Percentiles rank a stretch among this genome's conserved stretches.
Conservation (phyloP, 2,888 invertebrate genomes). For the Lepidocyrtinus sp. region DNA sequence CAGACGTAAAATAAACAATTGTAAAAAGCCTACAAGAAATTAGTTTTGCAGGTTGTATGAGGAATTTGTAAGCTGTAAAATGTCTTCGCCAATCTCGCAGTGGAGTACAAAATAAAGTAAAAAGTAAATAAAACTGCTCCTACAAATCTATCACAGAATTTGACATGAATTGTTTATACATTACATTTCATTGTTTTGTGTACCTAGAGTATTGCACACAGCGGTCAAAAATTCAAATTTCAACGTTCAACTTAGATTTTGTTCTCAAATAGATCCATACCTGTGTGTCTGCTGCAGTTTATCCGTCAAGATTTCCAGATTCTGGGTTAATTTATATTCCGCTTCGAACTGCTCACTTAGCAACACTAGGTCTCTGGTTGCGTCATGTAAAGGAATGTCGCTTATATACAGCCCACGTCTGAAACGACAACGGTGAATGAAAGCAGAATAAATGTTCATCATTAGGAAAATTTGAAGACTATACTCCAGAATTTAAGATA, state of each 20-base stretch:
- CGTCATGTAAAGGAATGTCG: conserved; percentile 96
- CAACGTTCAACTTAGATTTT: no score
- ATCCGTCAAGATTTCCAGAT: conserved; percentile 93
- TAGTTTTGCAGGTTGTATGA: no score
- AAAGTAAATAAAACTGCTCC: no score
- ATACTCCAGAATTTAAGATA: background rate
- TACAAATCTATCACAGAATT: no score
- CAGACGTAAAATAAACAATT: background rate
- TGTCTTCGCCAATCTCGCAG: no score
- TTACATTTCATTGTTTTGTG: no score
- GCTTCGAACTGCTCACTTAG: conserved; percentile 98
- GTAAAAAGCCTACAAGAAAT: background rate
- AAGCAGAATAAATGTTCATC: background rate
- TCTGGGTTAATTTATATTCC: conserved; percentile 94
- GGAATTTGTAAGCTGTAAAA: no score
- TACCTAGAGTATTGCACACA: no score
- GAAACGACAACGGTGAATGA: conserved; percentile 70
- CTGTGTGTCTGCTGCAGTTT: conserved; percentile 93
- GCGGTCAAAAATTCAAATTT: no score
- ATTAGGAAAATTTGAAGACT: background rate
- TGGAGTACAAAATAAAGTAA: no score
- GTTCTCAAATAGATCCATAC: no score
- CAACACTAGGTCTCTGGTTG: conserved; percentile 93
- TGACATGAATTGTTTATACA: no score
- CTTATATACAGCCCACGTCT: conserved; percentile 93